Conservation (phyloP, 1,140 invertebrate species). For the Drosophila azteca region DNA sequence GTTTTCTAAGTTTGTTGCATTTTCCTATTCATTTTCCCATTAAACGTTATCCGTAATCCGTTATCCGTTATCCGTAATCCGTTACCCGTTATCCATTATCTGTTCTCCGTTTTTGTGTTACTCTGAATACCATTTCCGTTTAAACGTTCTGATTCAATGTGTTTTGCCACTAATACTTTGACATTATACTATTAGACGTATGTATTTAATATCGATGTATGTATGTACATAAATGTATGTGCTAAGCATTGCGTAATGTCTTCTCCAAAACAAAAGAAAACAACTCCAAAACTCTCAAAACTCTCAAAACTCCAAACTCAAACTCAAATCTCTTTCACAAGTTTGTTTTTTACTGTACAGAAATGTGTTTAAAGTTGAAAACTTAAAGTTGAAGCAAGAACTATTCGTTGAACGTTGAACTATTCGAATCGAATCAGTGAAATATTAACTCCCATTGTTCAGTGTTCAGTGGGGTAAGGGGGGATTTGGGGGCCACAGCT, state of each 20-base stretch:
- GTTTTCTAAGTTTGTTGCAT: conserved; percentile 5
- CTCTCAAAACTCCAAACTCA: conserved; percentile 36
- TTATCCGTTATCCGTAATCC: conserved; percentile 10
- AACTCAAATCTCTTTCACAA: conserved; percentile 21
- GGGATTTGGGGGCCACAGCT: conserved; percentile 19
- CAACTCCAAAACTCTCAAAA: conserved; percentile 20
- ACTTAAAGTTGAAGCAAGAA: conserved; percentile 1
- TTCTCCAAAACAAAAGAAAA: conserved; percentile 33
- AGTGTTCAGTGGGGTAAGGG: not conserved
- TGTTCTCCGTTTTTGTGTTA: conserved; percentile 20
- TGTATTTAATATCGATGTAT: conserved; percentile 53
- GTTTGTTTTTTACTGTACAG: conserved; percentile 15
- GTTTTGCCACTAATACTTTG: conserved; percentile 48
- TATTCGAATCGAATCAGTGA: not conserved
- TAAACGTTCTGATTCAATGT: conserved; percentile 43
- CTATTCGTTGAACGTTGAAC: conserved; percentile 2
- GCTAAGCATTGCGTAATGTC: conserved; percentile 67
- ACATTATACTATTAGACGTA: conserved; percentile 46
- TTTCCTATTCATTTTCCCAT: conserved; percentile 4
- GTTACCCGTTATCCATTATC: conserved; percentile 24
- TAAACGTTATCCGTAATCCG: conserved; percentile 14
- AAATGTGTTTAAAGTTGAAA: conserved; percentile 4
- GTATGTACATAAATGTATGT: conserved; percentile 73
- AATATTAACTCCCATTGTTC: too few species aligned
- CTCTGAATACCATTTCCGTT: conserved; percentile 40